Percentiles rank a stretch among this genome's conserved stretches.
Evolutionary conservation across 2,797 vertebrate genomes (phyloP).

Genomic region (Argyrosomus regius): DNA sequence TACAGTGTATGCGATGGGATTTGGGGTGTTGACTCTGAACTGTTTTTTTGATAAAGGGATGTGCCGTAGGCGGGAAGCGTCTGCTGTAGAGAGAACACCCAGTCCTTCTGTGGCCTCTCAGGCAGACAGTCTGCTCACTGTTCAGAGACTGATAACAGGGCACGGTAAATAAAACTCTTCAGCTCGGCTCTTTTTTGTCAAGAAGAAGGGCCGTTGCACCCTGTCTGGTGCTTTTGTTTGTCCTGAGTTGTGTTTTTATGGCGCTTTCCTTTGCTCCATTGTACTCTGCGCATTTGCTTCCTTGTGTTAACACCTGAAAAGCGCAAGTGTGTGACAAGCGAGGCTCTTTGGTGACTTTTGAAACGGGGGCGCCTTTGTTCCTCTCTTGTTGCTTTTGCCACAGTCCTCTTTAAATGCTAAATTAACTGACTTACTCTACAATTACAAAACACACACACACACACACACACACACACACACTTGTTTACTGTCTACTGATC

Average conservation of each 20-base stretch:
- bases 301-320: conserved; percentile 77
- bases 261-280: conserved; percentile 57
- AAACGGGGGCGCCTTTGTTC: conserved; percentile 55
- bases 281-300: conserved; percentile 59
- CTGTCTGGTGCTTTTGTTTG: conserved; percentile 78
- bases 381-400: conserved; percentile 19
- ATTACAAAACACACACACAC: conserved; percentile 26
- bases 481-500: conserved; percentile 47
- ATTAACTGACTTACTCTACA: conserved; percentile 47
- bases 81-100: conserved; percentile 92
- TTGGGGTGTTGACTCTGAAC: conserved; percentile 80
- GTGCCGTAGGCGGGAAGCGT: conserved; percentile 84
- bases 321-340: conserved; percentile 65
- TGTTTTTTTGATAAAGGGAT: conserved; percentile 84
- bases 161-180: conserved; percentile 96
- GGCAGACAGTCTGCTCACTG: conserved; percentile 91
- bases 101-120: conserved; percentile 94
- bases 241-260: conserved; percentile 69
- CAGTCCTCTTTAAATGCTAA: conserved; percentile 37
- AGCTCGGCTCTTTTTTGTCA: conserved; percentile 85
- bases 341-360: conserved; percentile 62
- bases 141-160: conserved; percentile 95
- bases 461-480: background rate
- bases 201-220: conserved; percentile 71
- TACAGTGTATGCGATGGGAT: conserved; percentile 74